Base-by-base conservation (phyloP, 2,797 vertebrate genomes). In the Strix occidentalis region DNA sequence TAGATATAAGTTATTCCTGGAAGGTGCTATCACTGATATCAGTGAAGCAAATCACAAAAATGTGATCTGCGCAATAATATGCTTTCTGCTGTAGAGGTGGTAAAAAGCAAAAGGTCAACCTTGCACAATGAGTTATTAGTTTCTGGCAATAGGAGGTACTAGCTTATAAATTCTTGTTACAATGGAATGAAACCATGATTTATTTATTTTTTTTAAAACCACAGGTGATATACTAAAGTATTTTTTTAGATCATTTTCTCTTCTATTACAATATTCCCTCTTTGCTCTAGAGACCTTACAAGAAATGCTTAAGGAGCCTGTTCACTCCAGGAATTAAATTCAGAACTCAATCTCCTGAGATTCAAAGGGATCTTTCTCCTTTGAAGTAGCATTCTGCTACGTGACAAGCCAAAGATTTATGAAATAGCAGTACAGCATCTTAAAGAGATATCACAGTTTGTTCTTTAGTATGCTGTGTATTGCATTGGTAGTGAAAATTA, bases 331-430 rank as follows among this genome's bases (percentile, higher is more conserved):
- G 69, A 93, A 85, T 92, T 88, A 89, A 89, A 88, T 82, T 91
- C 89, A 84, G 50, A 81, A 69, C 25, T 50, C 76, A 64, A 0
- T 23, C 90, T 90, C 78, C 86, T 86, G 93, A 79, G 92, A 84
- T 87, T 90, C 93, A 95, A 96, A 89, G 56, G 35, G n/a, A 45
- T 60, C 31, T 39, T 58, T 58, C 45, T 76, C 43, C 77, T 97
- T 90, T 95, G 92, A 97, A 90, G 72, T 24, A 79, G n/a, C 51
- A n/a, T 68, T 84, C 58, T 69, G 53, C 56, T 86, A 53, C 0
- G 5, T 92, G 82, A 89, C 50, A 84, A 87, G 78, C 20, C 50
- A 69, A 93, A 91, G 50, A 58, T 48, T 78, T 87, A 39, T 65
- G 87, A 74, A 93, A 83, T 9, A 75, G n/a, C 19, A 56, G 11